Base-by-base conservation (phyloP, 2,797 vertebrate genomes). In the Acrossocheilus fasciatus region DNA sequence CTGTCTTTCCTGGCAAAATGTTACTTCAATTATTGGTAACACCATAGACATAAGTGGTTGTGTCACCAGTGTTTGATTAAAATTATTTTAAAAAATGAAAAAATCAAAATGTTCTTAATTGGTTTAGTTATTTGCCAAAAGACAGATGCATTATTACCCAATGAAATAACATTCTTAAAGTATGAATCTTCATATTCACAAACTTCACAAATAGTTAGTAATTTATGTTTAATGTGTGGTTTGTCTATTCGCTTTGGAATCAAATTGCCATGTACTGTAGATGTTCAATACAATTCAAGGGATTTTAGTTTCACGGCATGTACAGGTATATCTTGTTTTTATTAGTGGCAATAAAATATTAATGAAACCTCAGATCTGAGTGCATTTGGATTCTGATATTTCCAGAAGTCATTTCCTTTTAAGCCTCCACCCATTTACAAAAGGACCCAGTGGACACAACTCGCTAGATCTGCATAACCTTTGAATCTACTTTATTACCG, bases 341-440 rank as follows among this genome's bases (percentile, higher is more conserved):
- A 15, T 52, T 66, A 52, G 23, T 5, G 2, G 41, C n/a, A 81
- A 50, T 84, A 54, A 45, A 74, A 74, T 10, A 8, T 8, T 6
- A 26, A 54, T 50, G 78, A 76, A 64, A 54, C 78, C 30, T 82
- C 57, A 41, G 77, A 52, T 84, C 39, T 69, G 64, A 84, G 47
- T 47, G 36, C 26, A 76, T 82, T 87, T 57, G 73, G 39, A 68
- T 80, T 81, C 43, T 18, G 18, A 85, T 82, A 36, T 74, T 75
- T 81, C 79, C 54, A 84, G 52, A 54, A 45, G 66, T 74, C 9
- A 81, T 45, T 66, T 81, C 77, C 78, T 89, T 83, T 82, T 3
- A 88, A 88, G 78, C 57, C 69, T 81, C 54, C 23, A 72, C 74
- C 70, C 69, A 80, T 43, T 45, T 85, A 54, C 74, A 81, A 50